These are phyloP conservation scores for Atractosteus spatula DNA, from an alignment of 2,113 vertebrate genomes.

Conservation along the genomic window DNA sequence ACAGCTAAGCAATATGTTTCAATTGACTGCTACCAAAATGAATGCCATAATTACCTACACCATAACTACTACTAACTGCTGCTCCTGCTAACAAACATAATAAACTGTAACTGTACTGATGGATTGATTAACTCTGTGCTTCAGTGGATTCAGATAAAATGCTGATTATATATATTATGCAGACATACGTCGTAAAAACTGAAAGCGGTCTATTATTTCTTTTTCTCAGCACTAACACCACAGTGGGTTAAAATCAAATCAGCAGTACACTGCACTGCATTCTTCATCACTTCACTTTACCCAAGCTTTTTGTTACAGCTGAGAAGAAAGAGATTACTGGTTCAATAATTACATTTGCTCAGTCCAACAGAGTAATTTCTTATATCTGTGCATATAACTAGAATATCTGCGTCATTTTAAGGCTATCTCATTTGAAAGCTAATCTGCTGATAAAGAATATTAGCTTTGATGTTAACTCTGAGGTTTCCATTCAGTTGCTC, in stretches of 20 bases:
- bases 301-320: conserved; percentile 3
- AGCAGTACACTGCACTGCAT: conserved; percentile 19
- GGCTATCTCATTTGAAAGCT: conserved; percentile 5
- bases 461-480: background rate
- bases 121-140: too few species aligned
- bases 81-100: too few species aligned
- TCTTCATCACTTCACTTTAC: conserved; percentile 17
- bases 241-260: conserved; percentile 19
- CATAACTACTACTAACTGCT: too few species aligned
- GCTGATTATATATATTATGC: too few species aligned
- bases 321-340: conserved; percentile 22
- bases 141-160: too few species aligned
- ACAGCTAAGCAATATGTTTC: background rate
- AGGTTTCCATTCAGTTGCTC: background rate
- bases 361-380: background rate
- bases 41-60: background rate
- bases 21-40: background rate
- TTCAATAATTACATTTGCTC: conserved; percentile 16
- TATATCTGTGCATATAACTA: conserved; percentile 10
- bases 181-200: background rate
- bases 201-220: conserved; percentile 3
- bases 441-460: conserved; percentile 1
- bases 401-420: conserved; percentile 15
- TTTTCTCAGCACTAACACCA: background rate
- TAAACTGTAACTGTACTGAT: too few species aligned